A percentile compares a stretch with the other conserved stretches of the same genome.
Evolutionary conservation across 2,113 vertebrate species (phyloP).

Genomic region (Amphiprion ocellaris): DNA sequence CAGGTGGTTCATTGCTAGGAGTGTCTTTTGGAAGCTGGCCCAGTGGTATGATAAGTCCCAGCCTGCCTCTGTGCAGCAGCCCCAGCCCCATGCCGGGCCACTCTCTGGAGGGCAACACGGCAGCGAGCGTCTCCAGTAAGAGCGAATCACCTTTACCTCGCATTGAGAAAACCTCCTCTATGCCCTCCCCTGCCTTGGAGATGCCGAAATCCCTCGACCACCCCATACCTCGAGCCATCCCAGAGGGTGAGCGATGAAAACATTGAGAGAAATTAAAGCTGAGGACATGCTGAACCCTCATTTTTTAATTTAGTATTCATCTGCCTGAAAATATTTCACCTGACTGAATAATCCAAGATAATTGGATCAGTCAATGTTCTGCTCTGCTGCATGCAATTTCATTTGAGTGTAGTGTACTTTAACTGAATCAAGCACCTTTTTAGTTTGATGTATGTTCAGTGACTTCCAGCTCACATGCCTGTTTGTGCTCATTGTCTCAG

Average conservation of each 20-base stretch:
- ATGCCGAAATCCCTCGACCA: constrained; percentile 93
- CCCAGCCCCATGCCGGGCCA: constrained; percentile 88
- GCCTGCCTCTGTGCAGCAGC: constrained; percentile 87
- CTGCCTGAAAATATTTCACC: constrained; percentile 47
- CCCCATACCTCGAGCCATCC: constrained; percentile 89
- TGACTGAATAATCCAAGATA: constrained; percentile 55
- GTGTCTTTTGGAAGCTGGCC: constrained; percentile 94
- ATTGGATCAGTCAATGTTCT: constrained; percentile 58
- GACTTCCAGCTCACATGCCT: constrained; percentile 22
- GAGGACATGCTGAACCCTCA: constrained; percentile 1
- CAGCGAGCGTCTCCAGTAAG: constrained; percentile 89
- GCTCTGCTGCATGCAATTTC: constrained; percentile 34
- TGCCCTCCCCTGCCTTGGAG: constrained; percentile 87
- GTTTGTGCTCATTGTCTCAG: constrained; percentile 75
- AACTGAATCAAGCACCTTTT: constrained; percentile 32
- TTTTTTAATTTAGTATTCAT: constrained; percentile 36
- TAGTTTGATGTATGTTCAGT: constrained; percentile 30
- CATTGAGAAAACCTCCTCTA: constrained; percentile 86
- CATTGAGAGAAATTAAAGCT: background rate
- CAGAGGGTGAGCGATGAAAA: constrained; percentile 87
- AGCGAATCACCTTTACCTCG: constrained; percentile 91
- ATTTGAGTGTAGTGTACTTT: constrained; percentile 25
- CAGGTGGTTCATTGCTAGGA: constrained; percentile 89
- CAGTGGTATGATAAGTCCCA: constrained; percentile 88
- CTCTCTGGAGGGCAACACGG: constrained; percentile 89